phyloP scores from a whole-genome alignment of 2,797 vertebrate species.

The Aythya fuligula region DNA sequence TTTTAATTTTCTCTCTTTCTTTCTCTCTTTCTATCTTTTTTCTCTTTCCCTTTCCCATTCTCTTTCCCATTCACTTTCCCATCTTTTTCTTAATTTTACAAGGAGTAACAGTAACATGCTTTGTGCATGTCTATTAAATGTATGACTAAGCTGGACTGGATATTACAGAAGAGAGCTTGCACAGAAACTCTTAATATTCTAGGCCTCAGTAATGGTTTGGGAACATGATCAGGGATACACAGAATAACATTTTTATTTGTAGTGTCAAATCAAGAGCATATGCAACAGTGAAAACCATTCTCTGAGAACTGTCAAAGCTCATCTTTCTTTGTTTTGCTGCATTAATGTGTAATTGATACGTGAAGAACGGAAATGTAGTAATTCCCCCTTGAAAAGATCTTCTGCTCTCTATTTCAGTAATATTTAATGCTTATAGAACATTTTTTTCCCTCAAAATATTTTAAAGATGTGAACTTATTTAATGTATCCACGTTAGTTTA shows the following conservation, averaged over 20 bases:
- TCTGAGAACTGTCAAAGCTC: conserved; percentile 63
- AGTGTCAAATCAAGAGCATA: conserved; percentile 59
- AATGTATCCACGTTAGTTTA: not conserved
- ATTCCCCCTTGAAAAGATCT: conserved; percentile 57
- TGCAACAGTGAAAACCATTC: conserved; percentile 64
- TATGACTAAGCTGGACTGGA: not conserved
- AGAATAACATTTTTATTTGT: conserved; percentile 54
- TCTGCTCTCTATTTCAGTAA: not conserved
- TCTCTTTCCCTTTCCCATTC: too few species aligned
- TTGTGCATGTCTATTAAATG: not conserved
- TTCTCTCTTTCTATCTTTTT: too few species aligned
- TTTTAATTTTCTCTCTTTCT: not conserved
- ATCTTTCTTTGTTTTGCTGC: conserved; percentile 71
- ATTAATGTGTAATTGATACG: conserved; percentile 72
- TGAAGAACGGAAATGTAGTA: conserved; percentile 48
- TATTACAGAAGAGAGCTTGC: not conserved
- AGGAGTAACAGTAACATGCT: not conserved
- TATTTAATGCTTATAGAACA: not conserved
- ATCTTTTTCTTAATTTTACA: not conserved
- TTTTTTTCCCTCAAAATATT: not conserved
- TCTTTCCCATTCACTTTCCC: too few species aligned
- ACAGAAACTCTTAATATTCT: not conserved
- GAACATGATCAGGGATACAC: not conserved
- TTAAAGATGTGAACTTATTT: not conserved
- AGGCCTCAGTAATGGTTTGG: not conserved